phyloP scores from a whole-genome alignment of 2,888 invertebrate species.

The Mechanitis messenoides region DNA sequence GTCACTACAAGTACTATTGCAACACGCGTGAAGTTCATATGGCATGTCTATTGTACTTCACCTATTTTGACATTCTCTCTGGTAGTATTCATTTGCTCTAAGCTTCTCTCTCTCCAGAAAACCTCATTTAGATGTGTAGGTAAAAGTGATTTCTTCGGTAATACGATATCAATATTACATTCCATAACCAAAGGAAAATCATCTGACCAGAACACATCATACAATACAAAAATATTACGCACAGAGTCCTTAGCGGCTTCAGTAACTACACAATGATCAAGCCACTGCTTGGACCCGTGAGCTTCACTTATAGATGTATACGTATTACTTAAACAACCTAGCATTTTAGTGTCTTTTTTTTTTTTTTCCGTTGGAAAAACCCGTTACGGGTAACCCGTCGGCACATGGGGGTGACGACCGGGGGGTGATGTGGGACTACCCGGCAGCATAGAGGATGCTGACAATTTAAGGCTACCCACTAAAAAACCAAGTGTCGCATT shows the following conservation, averaged over 20 bases:
- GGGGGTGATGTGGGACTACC: too few relatives aligned
- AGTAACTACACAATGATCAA: constrained; percentile 28
- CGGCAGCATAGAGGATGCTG: too few relatives aligned
- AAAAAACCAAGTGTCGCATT: constrained; percentile 6
- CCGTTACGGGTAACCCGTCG: too few relatives aligned
- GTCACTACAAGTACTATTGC: constrained; percentile 8
- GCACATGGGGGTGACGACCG: too few relatives aligned
- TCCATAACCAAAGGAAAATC: constrained; percentile 25
- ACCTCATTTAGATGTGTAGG: constrained; percentile 8
- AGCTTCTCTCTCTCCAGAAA: constrained; percentile 18
- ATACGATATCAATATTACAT: constrained; percentile 22
- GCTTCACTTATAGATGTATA: constrained; percentile 27
- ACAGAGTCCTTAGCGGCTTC: constrained; percentile 14
- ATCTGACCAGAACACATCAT: constrained; percentile 27
- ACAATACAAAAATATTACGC: constrained; percentile 12
- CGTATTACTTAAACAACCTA: too few relatives aligned
- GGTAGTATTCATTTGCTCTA: neutral
- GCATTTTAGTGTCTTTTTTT: constrained; percentile 15
- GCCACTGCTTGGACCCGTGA: constrained; percentile 26
- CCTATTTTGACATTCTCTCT: constrained; percentile 4
- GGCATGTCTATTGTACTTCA: neutral
- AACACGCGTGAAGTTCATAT: constrained; percentile 2
- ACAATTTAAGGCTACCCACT: constrained; percentile 23
- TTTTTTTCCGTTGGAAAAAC: too few relatives aligned
- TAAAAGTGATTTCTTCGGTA: constrained; percentile 6